These are phyloP conservation scores for Saxidomus purpurata DNA, from an alignment of 1,140 invertebrate species.

Conservation along the genomic window DNA sequence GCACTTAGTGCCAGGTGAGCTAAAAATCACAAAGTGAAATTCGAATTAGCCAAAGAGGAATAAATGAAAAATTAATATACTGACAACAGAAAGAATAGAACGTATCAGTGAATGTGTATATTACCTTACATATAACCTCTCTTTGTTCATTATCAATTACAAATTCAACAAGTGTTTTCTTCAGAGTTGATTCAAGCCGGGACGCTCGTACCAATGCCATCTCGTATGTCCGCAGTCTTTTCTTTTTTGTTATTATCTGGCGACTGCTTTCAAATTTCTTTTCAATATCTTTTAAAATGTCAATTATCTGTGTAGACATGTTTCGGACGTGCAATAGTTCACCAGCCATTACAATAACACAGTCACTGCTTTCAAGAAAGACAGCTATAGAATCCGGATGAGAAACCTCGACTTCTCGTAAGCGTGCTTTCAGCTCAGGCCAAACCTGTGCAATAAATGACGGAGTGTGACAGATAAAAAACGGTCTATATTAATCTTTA, in stretches of 20 bases:
- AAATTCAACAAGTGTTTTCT: background rate
- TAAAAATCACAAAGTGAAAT: too few relatives aligned
- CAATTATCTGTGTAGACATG: background rate
- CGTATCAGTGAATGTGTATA: too few relatives aligned
- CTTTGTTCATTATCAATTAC: background rate
- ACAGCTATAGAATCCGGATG: constrained; percentile 26
- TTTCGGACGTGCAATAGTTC: background rate
- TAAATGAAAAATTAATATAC: too few relatives aligned
- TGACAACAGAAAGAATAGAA: too few relatives aligned
- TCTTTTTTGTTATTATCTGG: constrained; percentile 5
- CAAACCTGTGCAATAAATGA: background rate
- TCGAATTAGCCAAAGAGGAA: too few relatives aligned
- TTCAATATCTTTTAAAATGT: constrained; percentile 5
- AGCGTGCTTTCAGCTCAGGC: background rate
- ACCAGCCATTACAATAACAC: constrained; percentile 22
- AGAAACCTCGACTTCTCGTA: constrained; percentile 11
- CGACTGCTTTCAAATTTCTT: background rate
- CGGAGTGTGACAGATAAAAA: too few relatives aligned
- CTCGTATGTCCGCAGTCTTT: background rate
- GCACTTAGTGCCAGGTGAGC: too few relatives aligned
- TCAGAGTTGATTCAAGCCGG: background rate
- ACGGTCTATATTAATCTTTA: too few relatives aligned
- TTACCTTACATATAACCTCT: constrained; percentile 11
- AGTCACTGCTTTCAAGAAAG: background rate
- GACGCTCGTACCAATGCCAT: background rate